phyloP scores from a whole-genome alignment of 2,113 vertebrate genomes.

The Sphaerodactylus townsendi region DNA sequence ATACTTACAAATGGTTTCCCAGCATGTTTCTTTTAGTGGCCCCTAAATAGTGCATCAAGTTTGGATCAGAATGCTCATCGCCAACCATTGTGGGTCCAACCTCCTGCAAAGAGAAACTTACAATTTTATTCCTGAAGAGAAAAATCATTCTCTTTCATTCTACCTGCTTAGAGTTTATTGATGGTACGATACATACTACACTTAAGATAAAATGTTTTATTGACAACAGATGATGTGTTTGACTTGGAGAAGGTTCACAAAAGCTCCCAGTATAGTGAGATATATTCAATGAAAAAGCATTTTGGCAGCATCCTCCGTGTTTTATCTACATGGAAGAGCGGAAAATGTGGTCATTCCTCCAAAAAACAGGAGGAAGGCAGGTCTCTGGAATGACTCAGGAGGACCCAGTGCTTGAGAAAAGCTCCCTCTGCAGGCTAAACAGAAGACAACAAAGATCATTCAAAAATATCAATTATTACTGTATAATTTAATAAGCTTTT shows the following conservation, averaged over 20 bases:
- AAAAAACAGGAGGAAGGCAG: accelerated
- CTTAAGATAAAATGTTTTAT: background rate
- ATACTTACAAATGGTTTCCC: conserved; percentile 97
- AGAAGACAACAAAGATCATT: background rate
- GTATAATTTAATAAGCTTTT: background rate
- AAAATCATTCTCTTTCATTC: accelerated
- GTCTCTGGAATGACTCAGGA: background rate
- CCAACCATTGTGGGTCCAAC: conserved; percentile 93
- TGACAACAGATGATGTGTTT: background rate
- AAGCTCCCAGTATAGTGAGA: background rate
- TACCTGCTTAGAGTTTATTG: background rate
- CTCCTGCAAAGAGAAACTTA: conserved; percentile 79
- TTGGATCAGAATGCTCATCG: conserved; percentile 87
- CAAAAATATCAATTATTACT: background rate
- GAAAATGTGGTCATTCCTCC: no score
- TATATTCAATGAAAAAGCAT: background rate
- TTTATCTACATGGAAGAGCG: background rate
- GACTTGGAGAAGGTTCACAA: background rate
- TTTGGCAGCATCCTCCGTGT: background rate
- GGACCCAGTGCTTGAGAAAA: background rate
- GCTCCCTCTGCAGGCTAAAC: conserved; percentile 18
- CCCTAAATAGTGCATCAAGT: conserved; percentile 89
- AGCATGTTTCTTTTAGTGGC: conserved; percentile 86
- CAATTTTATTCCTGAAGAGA: background rate
- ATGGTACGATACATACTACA: background rate